Percentiles rank a stretch among this genome's conserved stretches.
Evolutionary conservation across 2,797 vertebrate genomes (phyloP).

Genomic region (Siniperca scherzeri): DNA sequence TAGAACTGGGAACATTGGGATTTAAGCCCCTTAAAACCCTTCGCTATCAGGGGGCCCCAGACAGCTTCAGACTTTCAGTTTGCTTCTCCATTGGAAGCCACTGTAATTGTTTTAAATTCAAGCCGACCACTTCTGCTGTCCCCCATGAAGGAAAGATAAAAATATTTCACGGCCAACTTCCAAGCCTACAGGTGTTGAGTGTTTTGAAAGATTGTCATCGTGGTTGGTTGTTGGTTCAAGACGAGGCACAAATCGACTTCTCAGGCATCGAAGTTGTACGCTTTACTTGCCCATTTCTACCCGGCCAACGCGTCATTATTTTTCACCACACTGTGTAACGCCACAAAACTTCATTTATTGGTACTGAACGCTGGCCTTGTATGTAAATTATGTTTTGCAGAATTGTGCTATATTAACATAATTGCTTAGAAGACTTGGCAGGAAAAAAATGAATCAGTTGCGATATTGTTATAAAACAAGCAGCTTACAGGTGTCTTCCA

Average conservation of each 20-base stretch:
- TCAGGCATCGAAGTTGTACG: background rate
- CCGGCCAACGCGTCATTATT: background rate
- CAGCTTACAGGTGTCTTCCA: background rate
- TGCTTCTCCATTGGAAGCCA: no score
- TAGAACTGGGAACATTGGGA: no score
- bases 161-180: no score
- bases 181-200: no score
- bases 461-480: background rate
- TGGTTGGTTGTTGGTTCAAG: background rate
- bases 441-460: background rate
- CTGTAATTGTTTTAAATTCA: no score
- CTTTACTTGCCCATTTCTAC: background rate
- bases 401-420: background rate
- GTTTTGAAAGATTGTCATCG: background rate
- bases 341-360: background rate
- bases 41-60: no score
- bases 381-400: background rate
- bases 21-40: no score
- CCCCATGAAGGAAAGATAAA: no score
- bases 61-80: no score
- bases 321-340: background rate
- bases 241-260: no score
- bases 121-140: no score
- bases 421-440: background rate
- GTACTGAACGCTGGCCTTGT: background rate